Evolutionary conservation across 1,140 invertebrate species (phyloP).

Genomic region (Drosophila kepulauana): DNA sequence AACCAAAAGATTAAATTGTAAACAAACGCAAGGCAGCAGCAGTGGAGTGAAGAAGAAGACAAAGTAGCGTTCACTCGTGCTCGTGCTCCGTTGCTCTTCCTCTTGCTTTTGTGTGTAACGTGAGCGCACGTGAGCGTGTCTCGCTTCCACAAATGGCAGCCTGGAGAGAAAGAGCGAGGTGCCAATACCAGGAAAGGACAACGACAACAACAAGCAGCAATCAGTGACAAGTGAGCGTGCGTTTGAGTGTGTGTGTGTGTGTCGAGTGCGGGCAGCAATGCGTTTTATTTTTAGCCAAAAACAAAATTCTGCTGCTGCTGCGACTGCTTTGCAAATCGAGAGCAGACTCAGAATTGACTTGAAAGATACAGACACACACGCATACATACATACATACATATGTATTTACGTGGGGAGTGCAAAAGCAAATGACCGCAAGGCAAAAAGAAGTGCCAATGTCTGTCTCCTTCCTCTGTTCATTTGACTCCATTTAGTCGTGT

Average conservation of each 20-base stretch:
- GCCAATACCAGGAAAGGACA: conserved; percentile 49
- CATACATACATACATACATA: too few species aligned
- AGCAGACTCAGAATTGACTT: conserved; percentile 49
- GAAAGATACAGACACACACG: neutral
- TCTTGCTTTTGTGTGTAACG: conserved; percentile 52
- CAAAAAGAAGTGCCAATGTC: conserved; percentile 61
- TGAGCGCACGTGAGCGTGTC: conserved; percentile 73
- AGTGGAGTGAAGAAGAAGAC: conserved; percentile 29
- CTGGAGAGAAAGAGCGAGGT: conserved; percentile 36
- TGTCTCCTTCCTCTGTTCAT: neutral
- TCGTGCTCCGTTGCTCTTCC: conserved; percentile 35
- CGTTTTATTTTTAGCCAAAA: conserved; percentile 79
- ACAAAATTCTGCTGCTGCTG: conserved; percentile 49
- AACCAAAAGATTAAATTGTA: conserved; percentile 69
- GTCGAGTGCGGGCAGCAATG: conserved; percentile 40
- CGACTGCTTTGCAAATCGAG: conserved; percentile 70
- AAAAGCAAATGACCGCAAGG: conserved; percentile 76
- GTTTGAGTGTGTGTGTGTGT: conserved; percentile 10
- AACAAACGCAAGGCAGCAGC: conserved; percentile 58
- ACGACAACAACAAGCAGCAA: conserved; percentile 46
- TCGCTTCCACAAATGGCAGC: conserved; percentile 59
- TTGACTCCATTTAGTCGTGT: conserved; percentile 2
- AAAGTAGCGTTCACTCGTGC: conserved; percentile 50
- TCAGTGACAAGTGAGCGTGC: conserved; percentile 35
- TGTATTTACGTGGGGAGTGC: conserved; percentile 20